phyloP scores from a whole-genome alignment of 1,140 invertebrate species.

The Hestina assimilis region DNA sequence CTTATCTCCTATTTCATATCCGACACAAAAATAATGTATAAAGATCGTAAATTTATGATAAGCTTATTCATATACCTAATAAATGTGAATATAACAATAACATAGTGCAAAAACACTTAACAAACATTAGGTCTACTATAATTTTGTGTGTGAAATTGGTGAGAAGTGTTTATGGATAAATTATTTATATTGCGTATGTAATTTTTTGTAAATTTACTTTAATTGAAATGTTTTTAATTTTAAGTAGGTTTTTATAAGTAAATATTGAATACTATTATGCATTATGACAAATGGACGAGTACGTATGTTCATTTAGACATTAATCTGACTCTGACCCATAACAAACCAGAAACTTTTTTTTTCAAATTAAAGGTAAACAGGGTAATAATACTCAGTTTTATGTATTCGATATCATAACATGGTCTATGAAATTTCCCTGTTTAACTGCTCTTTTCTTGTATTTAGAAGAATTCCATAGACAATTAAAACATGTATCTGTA shows the following conservation, averaged over 20 bases:
- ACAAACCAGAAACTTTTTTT: neutral
- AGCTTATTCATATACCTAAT: constrained; percentile 30
- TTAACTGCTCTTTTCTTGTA: neutral
- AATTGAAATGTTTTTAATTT: constrained; percentile 60
- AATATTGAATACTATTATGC: constrained; percentile 59
- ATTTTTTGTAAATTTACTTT: constrained; percentile 72
- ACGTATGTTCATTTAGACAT: constrained; percentile 21
- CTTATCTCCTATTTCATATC: constrained; percentile 20
- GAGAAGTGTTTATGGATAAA: constrained; percentile 41
- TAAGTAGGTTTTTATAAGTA: constrained; percentile 76
- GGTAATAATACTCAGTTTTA: too few relatives aligned
- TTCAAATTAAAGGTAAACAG: constrained; percentile 53
- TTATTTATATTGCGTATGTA: constrained; percentile 56
- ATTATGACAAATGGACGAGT: constrained; percentile 54
- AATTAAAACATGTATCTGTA: constrained; percentile 31
- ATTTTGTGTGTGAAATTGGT: constrained; percentile 47
- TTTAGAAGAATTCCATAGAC: constrained; percentile 5
- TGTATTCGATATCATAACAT: too few relatives aligned
- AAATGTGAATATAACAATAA: constrained; percentile 74
- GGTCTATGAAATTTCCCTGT: neutral
- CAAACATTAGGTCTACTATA: constrained; percentile 54
- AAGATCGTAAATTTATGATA: constrained; percentile 18
- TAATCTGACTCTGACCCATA: neutral
- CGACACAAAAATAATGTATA: constrained; percentile 4
- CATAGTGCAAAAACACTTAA: constrained; percentile 57